Base-by-base conservation (phyloP, 2,888 invertebrate species). In the Philaethria dido region DNA sequence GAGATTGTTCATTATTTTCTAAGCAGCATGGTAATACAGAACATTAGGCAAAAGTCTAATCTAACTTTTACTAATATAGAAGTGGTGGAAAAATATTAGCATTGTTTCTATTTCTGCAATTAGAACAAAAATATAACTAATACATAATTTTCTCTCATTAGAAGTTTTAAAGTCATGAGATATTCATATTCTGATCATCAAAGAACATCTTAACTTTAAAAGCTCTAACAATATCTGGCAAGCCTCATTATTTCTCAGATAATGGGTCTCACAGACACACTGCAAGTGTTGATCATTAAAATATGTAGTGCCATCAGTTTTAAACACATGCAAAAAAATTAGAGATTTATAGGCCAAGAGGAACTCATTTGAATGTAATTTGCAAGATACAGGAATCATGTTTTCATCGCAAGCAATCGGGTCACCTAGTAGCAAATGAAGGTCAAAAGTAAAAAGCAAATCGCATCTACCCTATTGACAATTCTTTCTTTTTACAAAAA, bases 231-330 rank as follows among this genome's bases (percentile, higher is more conserved):
- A 18, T 16, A 14, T 18, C 11, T 20, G 8, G 33, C 18, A 36
- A 18, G 29, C 33, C n/a, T 55, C 20, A 20, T 36, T 39, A 55
- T 18, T 36, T 20, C 33, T 55, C 13, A 2, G 36, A 20, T 55
- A 33, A 36, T 55, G 36, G 18, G 8, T n/a, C n/a, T n/a, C n/a
- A n/a, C n/a, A n/a, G n/a, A n/a, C 36, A 36, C 14, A 20, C 6
- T 20, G 8, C 20, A 18, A 36, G 36, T 36, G n/a, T 29, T 50
- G 18, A 55, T 18, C 36, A 55, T 55, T 20, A 55, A 55, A 36
- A 9, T 36, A 20, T 55, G 14, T 20, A 20, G 18, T 18, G 14
- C 11, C 54, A 36, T 55, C 18, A 20, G 20, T 55, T 55, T 33
- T 20, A 39, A 55, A 6, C 20, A 14, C 14, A n/a, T 39, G 55